Base-by-base conservation (phyloP, 2,888 invertebrate genomes). In the Pyrocoelia pectoralis region DNA sequence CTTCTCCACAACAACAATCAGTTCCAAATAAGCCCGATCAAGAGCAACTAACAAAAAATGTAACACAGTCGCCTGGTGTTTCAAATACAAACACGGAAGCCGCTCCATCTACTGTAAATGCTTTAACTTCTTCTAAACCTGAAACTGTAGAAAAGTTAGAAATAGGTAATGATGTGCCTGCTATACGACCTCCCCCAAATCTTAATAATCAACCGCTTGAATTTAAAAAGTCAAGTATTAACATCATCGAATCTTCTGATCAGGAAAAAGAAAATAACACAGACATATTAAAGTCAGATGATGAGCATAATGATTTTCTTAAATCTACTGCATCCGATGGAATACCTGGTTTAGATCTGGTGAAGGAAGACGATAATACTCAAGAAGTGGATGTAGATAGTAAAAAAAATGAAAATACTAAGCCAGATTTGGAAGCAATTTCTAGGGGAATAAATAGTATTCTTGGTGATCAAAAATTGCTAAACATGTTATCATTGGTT, bases 291-390 rank as follows among this genome's bases (percentile, higher is more conserved):
- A 24, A 29, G 1, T 12, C 13, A 9, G 33, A 52, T 8, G 12
- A 12, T 2, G 50, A 13, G 13, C 13, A n/a, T 12, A 17, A 5
- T 10, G 54, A 12, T 33, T 53, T 61, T 61, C 50, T 59, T 8
- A 59, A 46, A 33, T 29, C 59, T 14, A 5, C 48, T 29, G 56
- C 33, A 19, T 53, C 48, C 24, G 56, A 24, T 24, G 56, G 52
- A 15, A 92, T 92, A 74, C 92, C 92, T 8, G 92, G 92, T 0
- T 83, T 92, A 60, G 91, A 92, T 83, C 83, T 91, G 63, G 87
- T 89, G 8, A 83, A 83, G 67, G 85, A 85, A 41, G 59, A 64
- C 18, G 61, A 81, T 74, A 72, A 67, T 56, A 60, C 58, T 18
- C 60, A 67, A 40, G 70, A 65, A 46, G 46, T 14, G 18, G 41